Conservation (phyloP, 2,113 vertebrate genomes). For the Ptyas mucosa region DNA sequence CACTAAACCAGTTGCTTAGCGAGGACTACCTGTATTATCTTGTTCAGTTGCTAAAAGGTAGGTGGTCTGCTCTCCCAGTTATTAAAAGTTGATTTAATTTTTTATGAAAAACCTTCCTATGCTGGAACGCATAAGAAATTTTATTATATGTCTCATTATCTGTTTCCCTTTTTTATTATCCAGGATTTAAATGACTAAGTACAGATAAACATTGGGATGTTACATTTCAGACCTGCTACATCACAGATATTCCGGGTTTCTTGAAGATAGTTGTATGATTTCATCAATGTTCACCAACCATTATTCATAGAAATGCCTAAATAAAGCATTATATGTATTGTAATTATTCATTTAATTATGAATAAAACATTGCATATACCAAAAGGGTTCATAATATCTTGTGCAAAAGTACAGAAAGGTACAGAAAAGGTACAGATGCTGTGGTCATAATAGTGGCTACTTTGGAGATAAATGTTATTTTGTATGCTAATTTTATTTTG, state of each 20-base stretch:
- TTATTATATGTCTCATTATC: not conserved
- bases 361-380: not conserved
- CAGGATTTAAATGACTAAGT: not conserved
- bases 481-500: not conserved
- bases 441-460: not conserved
- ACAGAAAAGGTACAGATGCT: not conserved
- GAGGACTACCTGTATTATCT: not conserved
- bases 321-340: not conserved
- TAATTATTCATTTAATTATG: not conserved
- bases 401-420: not conserved
- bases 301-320: not conserved
- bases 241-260: not conserved
- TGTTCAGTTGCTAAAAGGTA: not conserved
- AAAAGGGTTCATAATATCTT: not conserved
- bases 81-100: not conserved
- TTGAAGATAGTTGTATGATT: not conserved
- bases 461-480: not conserved
- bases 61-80: slow-evolving; percentile 20
- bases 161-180: not conserved
- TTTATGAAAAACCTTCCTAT: not conserved
- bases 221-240: not conserved
- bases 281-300: not conserved
- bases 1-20: not conserved
- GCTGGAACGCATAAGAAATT: slow-evolving; percentile 25
- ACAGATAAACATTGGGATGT: not conserved